Conservation (phyloP, 2,113 vertebrate genomes). For the Alligator sinensis region DNA sequence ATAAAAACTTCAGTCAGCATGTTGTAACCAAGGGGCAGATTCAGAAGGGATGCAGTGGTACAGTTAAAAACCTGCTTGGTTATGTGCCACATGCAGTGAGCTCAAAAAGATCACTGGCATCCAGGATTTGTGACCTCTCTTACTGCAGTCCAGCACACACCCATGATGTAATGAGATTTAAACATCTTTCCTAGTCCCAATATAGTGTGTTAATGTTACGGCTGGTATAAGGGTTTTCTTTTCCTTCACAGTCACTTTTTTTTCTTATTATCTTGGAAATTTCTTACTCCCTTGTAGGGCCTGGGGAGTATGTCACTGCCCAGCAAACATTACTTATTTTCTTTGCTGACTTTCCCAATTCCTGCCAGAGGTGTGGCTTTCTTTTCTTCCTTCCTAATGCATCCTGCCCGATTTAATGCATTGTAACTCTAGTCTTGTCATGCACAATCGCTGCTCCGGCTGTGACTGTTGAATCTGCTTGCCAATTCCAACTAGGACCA, state of each 20-base stretch:
- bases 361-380: neutral
- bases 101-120: no score
- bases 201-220: neutral
- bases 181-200: neutral
- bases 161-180: no score
- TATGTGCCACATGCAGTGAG: no score
- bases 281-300: neutral
- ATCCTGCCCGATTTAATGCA: neutral
- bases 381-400: neutral
- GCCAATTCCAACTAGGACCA: neutral
- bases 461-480: neutral
- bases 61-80: no score
- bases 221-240: neutral
- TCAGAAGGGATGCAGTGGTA: no score
- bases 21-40: no score
- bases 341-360: neutral
- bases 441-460: neutral
- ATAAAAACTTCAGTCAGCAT: no score
- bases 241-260: neutral
- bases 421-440: neutral
- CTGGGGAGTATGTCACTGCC: neutral
- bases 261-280: conserved; percentile 10
- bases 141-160: no score
- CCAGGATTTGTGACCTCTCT: no score
- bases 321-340: neutral